Base-by-base conservation (phyloP, 2,113 vertebrate genomes). In the Lichenostomus cassidix region DNA sequence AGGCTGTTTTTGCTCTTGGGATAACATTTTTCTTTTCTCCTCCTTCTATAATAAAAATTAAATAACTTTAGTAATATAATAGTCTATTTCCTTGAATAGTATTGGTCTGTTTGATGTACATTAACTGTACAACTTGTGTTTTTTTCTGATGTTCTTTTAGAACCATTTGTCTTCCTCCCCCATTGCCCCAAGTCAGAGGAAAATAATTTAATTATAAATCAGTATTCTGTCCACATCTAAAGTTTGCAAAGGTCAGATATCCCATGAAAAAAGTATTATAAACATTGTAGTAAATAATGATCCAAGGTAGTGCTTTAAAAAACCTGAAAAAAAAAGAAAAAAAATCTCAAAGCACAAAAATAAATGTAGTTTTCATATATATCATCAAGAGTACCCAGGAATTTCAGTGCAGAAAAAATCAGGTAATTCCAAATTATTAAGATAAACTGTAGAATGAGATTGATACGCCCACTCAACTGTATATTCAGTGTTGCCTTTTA, bases 261-360 rank as follows among this genome's bases (percentile, higher is more conserved):
- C 15, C 74, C 83, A 96, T 92, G 93, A 97, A 97, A 95, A 97
- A 97, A 3, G 41, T 31, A 85, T 83, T 95, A 94, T 93, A 97
- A 97, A 96, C 89, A 96, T 70, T 93, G n/a, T 60, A 95, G 92
- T 84, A 97, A 97, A 94, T 94, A 96, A 95, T 93, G 89, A 96
- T 91, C 70, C 76, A 94, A 89, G 62, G 75, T 69, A 96, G 46
- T 25, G 96, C 37, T 97, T 96, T 39, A 89, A 83, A 73, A 25
- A 70, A 42, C 21, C 3, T 27, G 49, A 83, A 44, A 1, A 90
- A 94, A 62, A 55, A 53, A 65, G 4, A 85, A 87, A 95, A 87
- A 37, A 41, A 37, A 23, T 2, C 1, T 1, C 14, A 92, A 93
- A 93, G 27, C 67, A 92, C 85, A 84, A 96, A 97, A 92, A 78